phyloP scores from a whole-genome alignment of 2,888 invertebrate genomes.

The Chouioia cunea region DNA sequence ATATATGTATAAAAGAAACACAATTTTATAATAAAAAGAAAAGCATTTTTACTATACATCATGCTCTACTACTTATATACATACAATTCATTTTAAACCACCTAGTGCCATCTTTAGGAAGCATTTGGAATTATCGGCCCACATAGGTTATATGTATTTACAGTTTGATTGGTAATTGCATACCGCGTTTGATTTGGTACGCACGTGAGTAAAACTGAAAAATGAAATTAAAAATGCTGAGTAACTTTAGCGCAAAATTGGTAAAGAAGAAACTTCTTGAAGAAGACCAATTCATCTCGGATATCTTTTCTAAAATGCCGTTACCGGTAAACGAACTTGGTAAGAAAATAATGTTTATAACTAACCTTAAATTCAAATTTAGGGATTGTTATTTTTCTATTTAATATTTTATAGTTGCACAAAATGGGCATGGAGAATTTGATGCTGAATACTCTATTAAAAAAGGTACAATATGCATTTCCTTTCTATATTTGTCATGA shows the following conservation, averaged over 20 bases:
- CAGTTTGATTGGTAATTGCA: background rate
- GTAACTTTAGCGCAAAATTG: conserved; percentile 62
- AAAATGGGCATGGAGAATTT: conserved; percentile 47
- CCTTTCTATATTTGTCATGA: conserved; percentile 57
- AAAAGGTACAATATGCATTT: conserved; percentile 41
- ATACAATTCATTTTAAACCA: background rate
- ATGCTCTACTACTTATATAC: background rate
- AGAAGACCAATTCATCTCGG: conserved; percentile 74
- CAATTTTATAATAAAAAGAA: background rate
- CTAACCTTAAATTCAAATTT: conserved; percentile 35
- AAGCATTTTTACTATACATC: background rate
- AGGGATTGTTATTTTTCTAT: conserved; percentile 5
- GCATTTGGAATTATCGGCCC: background rate
- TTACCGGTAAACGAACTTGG: conserved; percentile 67
- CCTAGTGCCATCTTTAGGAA: conserved; percentile 9
- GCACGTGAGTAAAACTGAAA: conserved; percentile 48
- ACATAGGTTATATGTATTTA: conserved; percentile 34
- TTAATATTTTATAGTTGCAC: conserved; percentile 48
- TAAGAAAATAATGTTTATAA: conserved; percentile 16
- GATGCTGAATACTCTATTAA: conserved; percentile 40
- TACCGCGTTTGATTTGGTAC: background rate
- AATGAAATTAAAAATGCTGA: conserved; percentile 63
- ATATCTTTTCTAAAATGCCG: conserved; percentile 71
- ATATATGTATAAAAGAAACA: background rate
- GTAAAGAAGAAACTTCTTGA: conserved; percentile 69